These are phyloP conservation scores for Lasioglossum villosulum DNA, from an alignment of 2,888 invertebrate species.

Conservation along the genomic window DNA sequence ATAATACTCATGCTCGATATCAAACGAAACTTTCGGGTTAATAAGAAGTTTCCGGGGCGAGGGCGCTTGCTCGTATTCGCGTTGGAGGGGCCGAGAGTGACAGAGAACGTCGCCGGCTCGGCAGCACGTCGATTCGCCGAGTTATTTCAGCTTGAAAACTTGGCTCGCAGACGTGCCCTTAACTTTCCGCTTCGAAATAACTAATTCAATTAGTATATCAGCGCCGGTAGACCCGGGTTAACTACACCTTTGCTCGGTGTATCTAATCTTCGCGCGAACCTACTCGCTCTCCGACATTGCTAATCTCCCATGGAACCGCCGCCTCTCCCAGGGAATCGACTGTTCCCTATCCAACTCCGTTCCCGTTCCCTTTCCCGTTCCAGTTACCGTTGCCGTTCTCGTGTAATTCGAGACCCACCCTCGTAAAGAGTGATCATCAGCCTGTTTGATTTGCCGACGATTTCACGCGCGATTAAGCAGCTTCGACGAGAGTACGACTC, in stretches of 20 bases:
- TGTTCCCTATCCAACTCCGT: background rate
- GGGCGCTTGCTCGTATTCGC: constrained; percentile 30
- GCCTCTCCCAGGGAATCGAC: constrained; percentile 3
- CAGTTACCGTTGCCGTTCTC: background rate
- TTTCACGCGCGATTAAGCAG: constrained; percentile 3
- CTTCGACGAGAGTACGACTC: background rate
- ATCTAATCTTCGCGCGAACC: constrained; percentile 65
- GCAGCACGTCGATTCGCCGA: constrained; percentile 70
- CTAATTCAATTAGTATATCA: constrained; percentile 76
- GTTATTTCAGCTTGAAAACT: constrained; percentile 74
- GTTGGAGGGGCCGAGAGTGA: background rate
- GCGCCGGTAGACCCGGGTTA: constrained; percentile 62
- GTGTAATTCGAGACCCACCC: background rate
- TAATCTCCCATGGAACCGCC: constrained; percentile 57
- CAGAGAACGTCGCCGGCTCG: background rate
- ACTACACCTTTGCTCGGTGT: constrained; percentile 68
- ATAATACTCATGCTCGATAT: constrained; percentile 68
- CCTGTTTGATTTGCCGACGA: constrained; percentile 18
- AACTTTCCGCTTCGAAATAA: constrained; percentile 75
- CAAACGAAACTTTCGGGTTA: constrained; percentile 71
- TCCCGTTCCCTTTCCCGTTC: background rate
- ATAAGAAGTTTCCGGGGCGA: constrained; percentile 67
- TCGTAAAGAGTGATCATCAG: constrained; percentile 35
- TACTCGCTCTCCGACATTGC: constrained; percentile 59
- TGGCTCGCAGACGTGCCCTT: constrained; percentile 73